Evolutionary conservation across 1,140 invertebrate species (phyloP).

Genomic region (Papilio glaucus): DNA sequence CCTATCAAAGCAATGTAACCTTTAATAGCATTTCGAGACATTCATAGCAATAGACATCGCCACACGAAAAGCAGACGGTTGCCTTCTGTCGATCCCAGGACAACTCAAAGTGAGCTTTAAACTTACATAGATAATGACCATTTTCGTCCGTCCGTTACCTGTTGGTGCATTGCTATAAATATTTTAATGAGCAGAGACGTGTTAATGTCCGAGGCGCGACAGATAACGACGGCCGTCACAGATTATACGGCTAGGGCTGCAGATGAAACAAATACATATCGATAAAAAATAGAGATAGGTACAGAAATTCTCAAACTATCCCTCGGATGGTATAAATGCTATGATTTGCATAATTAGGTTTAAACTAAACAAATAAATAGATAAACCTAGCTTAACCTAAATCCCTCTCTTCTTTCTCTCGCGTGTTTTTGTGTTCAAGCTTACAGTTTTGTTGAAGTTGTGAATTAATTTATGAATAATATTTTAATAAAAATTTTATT

Average conservation of each 20-base stretch:
- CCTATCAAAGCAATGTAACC: not conserved
- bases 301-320: too few species aligned
- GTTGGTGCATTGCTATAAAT: constrained; percentile 31
- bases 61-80: constrained; percentile 8
- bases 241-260: constrained; percentile 49
- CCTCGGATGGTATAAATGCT: too few species aligned
- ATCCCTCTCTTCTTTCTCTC: too few species aligned
- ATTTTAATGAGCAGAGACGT: constrained; percentile 74
- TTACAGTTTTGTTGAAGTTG: too few species aligned
- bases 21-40: not conserved
- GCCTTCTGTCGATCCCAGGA: not conserved
- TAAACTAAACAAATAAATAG: too few species aligned
- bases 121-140: not conserved
- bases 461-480: too few species aligned
- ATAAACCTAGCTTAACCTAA: too few species aligned
- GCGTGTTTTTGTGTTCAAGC: too few species aligned
- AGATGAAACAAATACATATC: constrained; percentile 38
- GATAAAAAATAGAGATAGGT: too few species aligned
- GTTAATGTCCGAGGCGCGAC: constrained; percentile 70
- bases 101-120: not conserved
- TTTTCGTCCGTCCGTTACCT: not conserved
- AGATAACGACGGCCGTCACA: constrained; percentile 65
- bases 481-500: too few species aligned
- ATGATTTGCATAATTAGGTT: too few species aligned
- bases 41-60: not conserved